A percentile compares a stretch with the other conserved stretches of the same genome.
phyloP scores from a whole-genome alignment of 2,113 vertebrate genomes.

The Lophura nycthemera region DNA sequence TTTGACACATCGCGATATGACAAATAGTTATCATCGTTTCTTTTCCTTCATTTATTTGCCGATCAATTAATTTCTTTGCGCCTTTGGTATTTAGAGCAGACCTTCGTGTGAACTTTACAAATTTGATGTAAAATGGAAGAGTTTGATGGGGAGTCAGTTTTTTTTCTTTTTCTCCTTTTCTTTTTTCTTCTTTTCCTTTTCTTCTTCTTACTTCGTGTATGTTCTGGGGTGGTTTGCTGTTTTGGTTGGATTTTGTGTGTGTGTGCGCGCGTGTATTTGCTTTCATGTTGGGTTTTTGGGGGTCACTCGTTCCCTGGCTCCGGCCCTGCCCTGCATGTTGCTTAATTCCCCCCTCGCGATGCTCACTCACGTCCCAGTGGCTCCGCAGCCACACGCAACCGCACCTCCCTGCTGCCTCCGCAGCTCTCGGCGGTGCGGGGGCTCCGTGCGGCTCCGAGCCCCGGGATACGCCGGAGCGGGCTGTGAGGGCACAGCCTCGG shows the following conservation, averaged over 20 bases:
- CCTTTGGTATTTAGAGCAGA: not conserved
- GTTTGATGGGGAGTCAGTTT: not conserved
- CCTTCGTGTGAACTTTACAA: not conserved
- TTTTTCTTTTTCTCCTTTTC: not conserved
- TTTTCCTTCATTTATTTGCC: not conserved
- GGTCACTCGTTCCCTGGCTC: not conserved
- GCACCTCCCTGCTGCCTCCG: not conserved
- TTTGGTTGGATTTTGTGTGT: too few relatives aligned
- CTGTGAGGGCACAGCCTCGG: not conserved
- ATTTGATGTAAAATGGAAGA: not conserved
- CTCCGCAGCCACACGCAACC: not conserved
- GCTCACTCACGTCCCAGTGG: not conserved
- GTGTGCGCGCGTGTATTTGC: not conserved
- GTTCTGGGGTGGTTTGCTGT: accelerated
- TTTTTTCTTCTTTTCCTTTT: not conserved
- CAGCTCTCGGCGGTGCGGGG: not conserved
- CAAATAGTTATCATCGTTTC: not conserved
- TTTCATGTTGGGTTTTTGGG: not conserved
- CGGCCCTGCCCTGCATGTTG: not conserved
- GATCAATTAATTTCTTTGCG: not conserved
- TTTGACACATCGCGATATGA: not conserved
- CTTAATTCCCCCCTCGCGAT: not conserved
- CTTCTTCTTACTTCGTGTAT: not conserved
- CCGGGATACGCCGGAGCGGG: not conserved
- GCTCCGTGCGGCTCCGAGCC: not conserved